phyloP scores from a whole-genome alignment of 2,888 invertebrate species.

The Zootermopsis nevadensis region DNA sequence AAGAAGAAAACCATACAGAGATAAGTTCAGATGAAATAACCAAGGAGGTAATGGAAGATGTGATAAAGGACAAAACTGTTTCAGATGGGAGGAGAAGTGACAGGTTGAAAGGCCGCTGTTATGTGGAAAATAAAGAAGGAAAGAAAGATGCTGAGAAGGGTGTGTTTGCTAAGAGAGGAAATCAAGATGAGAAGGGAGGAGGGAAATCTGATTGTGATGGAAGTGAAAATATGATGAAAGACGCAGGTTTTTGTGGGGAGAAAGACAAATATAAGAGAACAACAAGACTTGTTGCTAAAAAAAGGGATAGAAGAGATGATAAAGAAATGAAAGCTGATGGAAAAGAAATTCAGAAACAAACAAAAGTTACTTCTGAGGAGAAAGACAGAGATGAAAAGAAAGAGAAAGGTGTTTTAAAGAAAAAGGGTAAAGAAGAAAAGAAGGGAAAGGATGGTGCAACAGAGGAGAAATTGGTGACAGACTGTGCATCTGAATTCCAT shows the following conservation, averaged over 20 bases:
- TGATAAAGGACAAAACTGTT: not conserved
- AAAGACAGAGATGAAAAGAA: constrained; percentile 25
- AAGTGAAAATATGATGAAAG: not conserved
- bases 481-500: constrained; percentile 62
- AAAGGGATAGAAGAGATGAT: not conserved
- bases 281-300: not conserved
- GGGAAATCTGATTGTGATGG: not conserved
- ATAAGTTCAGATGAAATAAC: not conserved
- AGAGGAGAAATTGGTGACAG: not conserved
- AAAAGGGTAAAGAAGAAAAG: constrained; percentile 46
- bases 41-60: not conserved
- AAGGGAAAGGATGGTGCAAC: constrained; percentile 51
- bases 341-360: not conserved
- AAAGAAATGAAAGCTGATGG: not conserved
- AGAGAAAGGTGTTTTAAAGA: not conserved
- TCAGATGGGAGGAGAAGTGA: not conserved
- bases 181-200: not conserved
- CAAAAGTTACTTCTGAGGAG: not conserved
- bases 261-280: not conserved
- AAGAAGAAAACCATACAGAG: not conserved
- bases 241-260: not conserved
- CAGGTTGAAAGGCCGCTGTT: not conserved
- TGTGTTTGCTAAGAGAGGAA: not conserved
- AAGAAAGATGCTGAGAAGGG: not conserved
- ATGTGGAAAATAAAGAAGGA: not conserved